Evolutionary conservation across 1,140 invertebrate genomes (phyloP).

Genomic region (Aricia agestis): DNA sequence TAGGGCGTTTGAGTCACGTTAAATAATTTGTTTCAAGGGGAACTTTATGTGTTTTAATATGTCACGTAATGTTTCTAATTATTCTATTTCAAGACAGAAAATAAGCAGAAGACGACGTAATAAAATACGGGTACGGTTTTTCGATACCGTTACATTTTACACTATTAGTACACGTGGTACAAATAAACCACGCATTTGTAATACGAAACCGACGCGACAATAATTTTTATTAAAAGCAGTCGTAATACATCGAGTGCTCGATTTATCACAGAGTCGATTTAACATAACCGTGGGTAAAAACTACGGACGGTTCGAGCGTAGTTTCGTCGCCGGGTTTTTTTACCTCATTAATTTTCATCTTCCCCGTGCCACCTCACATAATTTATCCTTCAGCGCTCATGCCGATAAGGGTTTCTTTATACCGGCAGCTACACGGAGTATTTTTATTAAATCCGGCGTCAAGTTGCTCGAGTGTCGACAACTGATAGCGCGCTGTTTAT

Average conservation of each 20-base stretch:
- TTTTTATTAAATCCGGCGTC: constrained; percentile 66
- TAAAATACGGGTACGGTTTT: not conserved
- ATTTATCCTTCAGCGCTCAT: constrained; percentile 68
- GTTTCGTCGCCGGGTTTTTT: constrained; percentile 50
- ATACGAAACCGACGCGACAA: not conserved
- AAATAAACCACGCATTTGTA: not conserved
- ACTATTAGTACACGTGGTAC: not conserved
- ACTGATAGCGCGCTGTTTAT: constrained; percentile 71
- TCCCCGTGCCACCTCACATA: constrained; percentile 60
- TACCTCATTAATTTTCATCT: constrained; percentile 75
- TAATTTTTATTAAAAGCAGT: constrained; percentile 1
- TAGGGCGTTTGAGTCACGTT: constrained; percentile 1
- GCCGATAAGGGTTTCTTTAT: constrained; percentile 62
- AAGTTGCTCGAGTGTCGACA: constrained; percentile 65
- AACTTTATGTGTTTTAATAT: not conserved
- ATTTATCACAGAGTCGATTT: constrained; percentile 7
- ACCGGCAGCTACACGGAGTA: constrained; percentile 42
- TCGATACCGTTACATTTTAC: not conserved
- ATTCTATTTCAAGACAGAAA: too few species aligned
- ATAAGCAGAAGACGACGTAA: not conserved
- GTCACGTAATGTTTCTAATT: too few species aligned
- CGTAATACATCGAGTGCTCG: not conserved
- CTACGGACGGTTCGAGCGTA: constrained; percentile 32
- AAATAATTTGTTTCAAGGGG: not conserved
- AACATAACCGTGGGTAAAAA: constrained; percentile 23